Conservation (phyloP, 1,140 invertebrate genomes). For the Cydia fagiglandana region DNA sequence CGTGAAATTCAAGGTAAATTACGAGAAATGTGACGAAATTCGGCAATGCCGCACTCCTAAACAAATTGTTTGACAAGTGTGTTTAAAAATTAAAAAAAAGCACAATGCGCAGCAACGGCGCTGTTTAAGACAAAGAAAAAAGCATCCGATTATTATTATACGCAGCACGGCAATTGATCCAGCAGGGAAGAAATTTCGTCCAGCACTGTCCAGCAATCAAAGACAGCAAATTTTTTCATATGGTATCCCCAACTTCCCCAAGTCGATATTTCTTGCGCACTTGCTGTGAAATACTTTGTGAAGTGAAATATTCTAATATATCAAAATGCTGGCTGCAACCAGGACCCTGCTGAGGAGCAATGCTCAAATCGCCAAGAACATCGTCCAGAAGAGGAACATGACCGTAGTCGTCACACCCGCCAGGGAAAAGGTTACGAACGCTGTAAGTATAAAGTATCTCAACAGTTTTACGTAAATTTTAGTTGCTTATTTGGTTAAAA, state of each 20-base stretch:
- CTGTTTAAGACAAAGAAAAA: background rate
- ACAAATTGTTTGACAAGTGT: slow-evolving; percentile 21
- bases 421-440: slow-evolving; percentile 59
- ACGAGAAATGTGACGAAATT: background rate
- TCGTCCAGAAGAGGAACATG: slow-evolving; percentile 61
- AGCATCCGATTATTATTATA: background rate
- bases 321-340: slow-evolving; percentile 60
- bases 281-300: slow-evolving; percentile 32
- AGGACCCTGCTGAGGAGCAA: slow-evolving; percentile 57
- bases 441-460: slow-evolving; percentile 51
- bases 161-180: background rate
- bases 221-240: slow-evolving; percentile 12
- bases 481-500: background rate
- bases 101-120: background rate
- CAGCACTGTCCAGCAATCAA: background rate
- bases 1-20: background rate
- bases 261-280: slow-evolving; percentile 34
- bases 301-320: slow-evolving; percentile 36
- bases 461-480: slow-evolving; percentile 27
- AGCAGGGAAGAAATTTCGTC: background rate
- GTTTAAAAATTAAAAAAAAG: slow-evolving; percentile 9
- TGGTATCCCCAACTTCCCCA: slow-evolving; percentile 35
- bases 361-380: slow-evolving; percentile 56
- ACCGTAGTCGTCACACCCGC: slow-evolving; percentile 56
- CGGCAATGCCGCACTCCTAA: slow-evolving; percentile 14